These are phyloP conservation scores for Antheraea yamamai DNA, from an alignment of 2,888 invertebrate genomes.

Conservation along the genomic window DNA sequence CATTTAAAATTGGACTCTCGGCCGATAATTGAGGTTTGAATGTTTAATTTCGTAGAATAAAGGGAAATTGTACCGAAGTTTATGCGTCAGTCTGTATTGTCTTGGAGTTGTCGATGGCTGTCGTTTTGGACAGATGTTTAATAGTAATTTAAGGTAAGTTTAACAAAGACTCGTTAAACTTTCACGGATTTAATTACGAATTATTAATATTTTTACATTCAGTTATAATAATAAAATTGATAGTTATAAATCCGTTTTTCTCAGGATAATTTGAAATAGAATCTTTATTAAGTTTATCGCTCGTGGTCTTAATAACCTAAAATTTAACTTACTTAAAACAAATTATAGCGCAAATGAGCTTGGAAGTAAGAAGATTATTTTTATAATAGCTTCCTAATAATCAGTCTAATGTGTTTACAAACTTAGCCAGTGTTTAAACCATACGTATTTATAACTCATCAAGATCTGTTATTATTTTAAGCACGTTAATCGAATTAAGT, in stretches of 20 bases:
- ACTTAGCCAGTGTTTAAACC: not conserved
- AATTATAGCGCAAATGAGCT: not conserved
- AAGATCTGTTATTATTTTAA: not conserved
- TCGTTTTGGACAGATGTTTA: constrained; percentile 1
- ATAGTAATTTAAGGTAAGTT: constrained; percentile 11
- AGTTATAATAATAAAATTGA: not conserved
- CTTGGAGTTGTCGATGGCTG: constrained; percentile 26
- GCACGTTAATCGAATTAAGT: not conserved
- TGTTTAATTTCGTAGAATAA: constrained; percentile 73
- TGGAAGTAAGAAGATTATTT: not conserved
- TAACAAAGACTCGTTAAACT: constrained; percentile 6
- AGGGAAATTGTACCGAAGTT: constrained; percentile 64
- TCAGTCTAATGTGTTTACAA: not conserved
- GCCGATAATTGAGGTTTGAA: constrained; percentile 74
- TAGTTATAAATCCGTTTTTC: not conserved
- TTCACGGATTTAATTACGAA: not conserved
- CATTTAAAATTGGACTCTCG: constrained; percentile 71
- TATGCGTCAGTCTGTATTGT: constrained; percentile 65
- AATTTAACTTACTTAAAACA: not conserved
- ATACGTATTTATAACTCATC: not conserved
- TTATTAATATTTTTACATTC: not conserved
- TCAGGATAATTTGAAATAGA: not conserved
- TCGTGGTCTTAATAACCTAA: not conserved
- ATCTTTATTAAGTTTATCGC: not conserved
- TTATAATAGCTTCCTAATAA: not conserved